These are phyloP conservation scores for Panagrolaimus sp. DNA, from an alignment of 1,140 invertebrate species.

Conservation along the genomic window DNA sequence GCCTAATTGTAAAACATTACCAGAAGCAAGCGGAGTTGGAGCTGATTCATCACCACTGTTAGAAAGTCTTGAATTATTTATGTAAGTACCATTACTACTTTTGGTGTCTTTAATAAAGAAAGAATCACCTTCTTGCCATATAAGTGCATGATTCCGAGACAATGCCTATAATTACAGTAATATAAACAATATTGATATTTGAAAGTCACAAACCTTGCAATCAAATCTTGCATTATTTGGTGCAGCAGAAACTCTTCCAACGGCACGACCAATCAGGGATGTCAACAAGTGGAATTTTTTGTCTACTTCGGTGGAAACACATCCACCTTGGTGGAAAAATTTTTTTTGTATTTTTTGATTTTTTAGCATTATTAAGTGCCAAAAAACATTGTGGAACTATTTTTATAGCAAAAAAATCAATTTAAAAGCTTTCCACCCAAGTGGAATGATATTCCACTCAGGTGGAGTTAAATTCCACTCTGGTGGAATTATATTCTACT, in stretches of 20 bases:
- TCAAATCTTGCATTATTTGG: constrained; percentile 86
- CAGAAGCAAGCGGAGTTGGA: constrained; percentile 76
- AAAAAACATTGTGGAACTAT: too few relatives aligned
- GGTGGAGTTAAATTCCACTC: too few relatives aligned
- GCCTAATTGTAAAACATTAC: constrained; percentile 96
- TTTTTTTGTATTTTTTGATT: too few relatives aligned
- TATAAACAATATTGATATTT: constrained; percentile 5
- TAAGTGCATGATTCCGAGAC: constrained; percentile 86
- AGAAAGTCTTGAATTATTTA: constrained; percentile 82
- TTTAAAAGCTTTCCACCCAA: too few relatives aligned
- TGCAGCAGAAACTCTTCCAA: constrained; percentile 75
- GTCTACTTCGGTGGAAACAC: too few relatives aligned
- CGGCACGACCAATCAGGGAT: too few relatives aligned
- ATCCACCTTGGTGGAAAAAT: too few relatives aligned
- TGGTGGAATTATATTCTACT: too few relatives aligned
- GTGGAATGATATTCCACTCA: too few relatives aligned
- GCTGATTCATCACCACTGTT: constrained; percentile 62
- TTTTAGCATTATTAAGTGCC: too few relatives aligned
- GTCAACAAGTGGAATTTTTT: too few relatives aligned
- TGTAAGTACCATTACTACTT: constrained; percentile 96
- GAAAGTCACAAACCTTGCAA: constrained; percentile 80
- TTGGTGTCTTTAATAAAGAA: constrained; percentile 79
- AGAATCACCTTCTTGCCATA: constrained; percentile 84
- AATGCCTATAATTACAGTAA: constrained; percentile 64
- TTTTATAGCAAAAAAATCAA: too few relatives aligned